Percentiles rank a stretch among this genome's conserved stretches.
phyloP scores from a whole-genome alignment of 2,113 vertebrate genomes.

The Carassius gibelio region DNA sequence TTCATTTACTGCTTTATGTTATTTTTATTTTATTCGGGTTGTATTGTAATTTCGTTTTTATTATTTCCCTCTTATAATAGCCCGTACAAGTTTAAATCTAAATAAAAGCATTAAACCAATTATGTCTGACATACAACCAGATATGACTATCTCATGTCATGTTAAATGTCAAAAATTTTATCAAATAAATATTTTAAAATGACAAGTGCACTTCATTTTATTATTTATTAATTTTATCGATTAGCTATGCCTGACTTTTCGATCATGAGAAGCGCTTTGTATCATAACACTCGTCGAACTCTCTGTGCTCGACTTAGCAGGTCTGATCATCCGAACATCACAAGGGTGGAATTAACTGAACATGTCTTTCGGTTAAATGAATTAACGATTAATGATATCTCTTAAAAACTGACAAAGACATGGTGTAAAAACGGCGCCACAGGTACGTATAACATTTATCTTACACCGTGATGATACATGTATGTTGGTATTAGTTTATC shows the following conservation, averaged over 20 bases:
- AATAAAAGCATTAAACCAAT: background rate
- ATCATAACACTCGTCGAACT: background rate
- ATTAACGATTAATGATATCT: background rate
- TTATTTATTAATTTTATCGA: background rate
- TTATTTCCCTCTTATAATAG: background rate
- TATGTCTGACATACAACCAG: background rate
- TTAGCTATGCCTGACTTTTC: conserved; percentile 27
- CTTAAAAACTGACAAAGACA: background rate
- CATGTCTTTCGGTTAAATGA: background rate
- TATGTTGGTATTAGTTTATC: background rate
- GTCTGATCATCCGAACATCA: conserved; percentile 38
- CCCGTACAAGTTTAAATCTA: background rate
- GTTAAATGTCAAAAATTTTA: background rate
- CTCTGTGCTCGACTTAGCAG: conserved; percentile 19
- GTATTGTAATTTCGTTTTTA: background rate
- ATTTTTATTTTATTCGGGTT: background rate
- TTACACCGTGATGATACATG: background rate
- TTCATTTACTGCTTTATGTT: background rate
- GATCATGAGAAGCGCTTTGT: conserved; percentile 5
- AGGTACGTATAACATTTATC: conserved; percentile 35
- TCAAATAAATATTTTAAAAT: background rate
- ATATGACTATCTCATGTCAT: background rate
- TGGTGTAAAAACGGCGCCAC: conserved; percentile 28
- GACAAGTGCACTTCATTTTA: too few species aligned
- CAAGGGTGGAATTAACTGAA: conserved; percentile 48